Percentiles rank a stretch among this genome's conserved stretches.
These are phyloP conservation scores for Trichosurus vulpecula DNA, from an alignment of 2,797 vertebrate genomes.

Conservation along the genomic window DNA sequence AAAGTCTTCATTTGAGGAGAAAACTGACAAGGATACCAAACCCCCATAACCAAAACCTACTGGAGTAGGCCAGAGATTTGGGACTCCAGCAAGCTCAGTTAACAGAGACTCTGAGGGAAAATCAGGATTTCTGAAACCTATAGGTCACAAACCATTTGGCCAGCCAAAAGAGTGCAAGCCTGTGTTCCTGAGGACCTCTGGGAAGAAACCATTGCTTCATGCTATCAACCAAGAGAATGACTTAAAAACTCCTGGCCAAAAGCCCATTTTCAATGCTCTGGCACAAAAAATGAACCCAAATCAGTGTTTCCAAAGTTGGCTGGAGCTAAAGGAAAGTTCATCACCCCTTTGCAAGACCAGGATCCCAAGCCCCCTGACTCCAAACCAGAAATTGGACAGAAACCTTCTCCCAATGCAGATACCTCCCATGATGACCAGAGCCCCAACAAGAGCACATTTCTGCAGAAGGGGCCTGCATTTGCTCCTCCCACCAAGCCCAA, in stretches of 20 bases:
- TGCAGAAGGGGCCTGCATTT: constrained; percentile 71
- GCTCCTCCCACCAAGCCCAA: constrained; percentile 79
- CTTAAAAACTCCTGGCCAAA: constrained; percentile 78
- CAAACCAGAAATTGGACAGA: constrained; percentile 79
- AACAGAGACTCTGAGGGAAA: constrained; percentile 80
- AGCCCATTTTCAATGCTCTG: constrained; percentile 67
- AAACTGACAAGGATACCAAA: constrained; percentile 78
- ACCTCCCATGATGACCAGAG: constrained; percentile 65
- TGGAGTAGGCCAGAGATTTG: constrained; percentile 78
- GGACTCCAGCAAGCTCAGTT: constrained; percentile 62
- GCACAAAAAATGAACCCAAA: constrained; percentile 72
- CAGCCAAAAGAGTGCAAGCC: constrained; percentile 83
- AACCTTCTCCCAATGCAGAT: constrained; percentile 80
- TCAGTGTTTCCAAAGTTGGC: constrained; percentile 69
- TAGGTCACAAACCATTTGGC: constrained; percentile 78
- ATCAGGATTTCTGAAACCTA: constrained; percentile 73
- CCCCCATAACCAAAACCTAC: constrained; percentile 73
- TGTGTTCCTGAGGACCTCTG: constrained; percentile 76
- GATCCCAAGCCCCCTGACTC: constrained; percentile 74
- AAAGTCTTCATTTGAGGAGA: constrained; percentile 81
- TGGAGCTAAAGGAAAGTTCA: constrained; percentile 76
- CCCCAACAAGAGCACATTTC: constrained; percentile 32
- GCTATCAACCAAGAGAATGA: constrained; percentile 77
- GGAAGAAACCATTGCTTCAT: constrained; percentile 81
- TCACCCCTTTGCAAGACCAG: constrained; percentile 64